Base-by-base conservation (phyloP, 2,797 vertebrate species). In the Catharus ustulatus region DNA sequence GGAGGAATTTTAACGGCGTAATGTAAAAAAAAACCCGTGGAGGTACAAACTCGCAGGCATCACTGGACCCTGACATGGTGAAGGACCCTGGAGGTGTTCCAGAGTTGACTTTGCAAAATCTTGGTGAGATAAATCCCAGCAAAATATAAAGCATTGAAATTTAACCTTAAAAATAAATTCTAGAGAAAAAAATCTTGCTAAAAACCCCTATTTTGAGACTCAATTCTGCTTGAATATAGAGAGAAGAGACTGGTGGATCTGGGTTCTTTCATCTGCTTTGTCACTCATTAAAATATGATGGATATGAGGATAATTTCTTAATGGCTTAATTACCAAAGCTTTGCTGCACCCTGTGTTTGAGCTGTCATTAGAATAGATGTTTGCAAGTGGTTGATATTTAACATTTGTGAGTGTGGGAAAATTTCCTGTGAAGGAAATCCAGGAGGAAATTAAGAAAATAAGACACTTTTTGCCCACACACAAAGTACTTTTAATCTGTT, bases 321-420 rank as follows among this genome's bases (percentile, higher is more conserved):
- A 88, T 55, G 55, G 38, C 21, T 82, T 92, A 79, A 79, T 84
- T 93, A 79, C 38, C 57, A 61, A 71, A 77, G 34, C n/a, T 71
- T 69, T 77, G 29, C 69, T 75, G 34, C 62, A 57, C 49, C 36
- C 54, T 38, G 3, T 52, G 51, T 68, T 84, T 59, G 15, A 79
- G 55, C 51, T 88, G 45, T 59, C 88, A 87, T 91, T 91, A 92
- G 83, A 90, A 79, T 26, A 86, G 30, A 8, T 16, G 30, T 79
- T 94, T 93, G 92, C 51, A 87, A 58, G 13, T 66, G 40, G 87
- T 52, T 76, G 67, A 45, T 89, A 52, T 55, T 88, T 84, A 84
- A 40, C 74, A 71, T 51, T 57, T 40, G 32, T 34, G 42, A 84
- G 71, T 16, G 67, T 84, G 90, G 74, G 90, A 93, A 95, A 90